Evolutionary conservation across 1,140 invertebrate species (phyloP), one percentile per base, ranked within the genome.

Genomic region (Brachionus angularis): DNA sequence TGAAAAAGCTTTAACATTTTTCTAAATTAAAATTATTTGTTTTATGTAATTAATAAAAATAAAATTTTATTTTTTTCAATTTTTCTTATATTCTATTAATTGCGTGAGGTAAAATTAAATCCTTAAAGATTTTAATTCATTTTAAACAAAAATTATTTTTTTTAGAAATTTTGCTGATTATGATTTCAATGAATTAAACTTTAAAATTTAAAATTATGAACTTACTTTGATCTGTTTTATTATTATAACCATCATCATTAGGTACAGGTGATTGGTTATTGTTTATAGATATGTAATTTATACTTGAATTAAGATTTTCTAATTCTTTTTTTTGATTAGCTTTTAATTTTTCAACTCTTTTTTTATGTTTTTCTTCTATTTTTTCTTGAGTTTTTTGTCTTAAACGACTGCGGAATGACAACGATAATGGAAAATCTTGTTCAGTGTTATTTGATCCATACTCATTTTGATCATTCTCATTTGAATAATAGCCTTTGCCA

Each of bases 361-460:
- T 25, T 29, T 50, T 46, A 18, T 67, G 62, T 53, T 53, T 70
- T 44, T 70, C 46, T 34, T 70, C 67, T n/a, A 52, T 50, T 29
- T 50, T 39, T 70, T 70, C 58, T 21, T 39, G 44, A 23, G 67
- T 70, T 53, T 70, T 70, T 70, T 70, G 67, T 36, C 29, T 50
- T 21, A 70, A 14, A 39, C 67, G 67, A 27, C 18, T 33, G 12
- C 50, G 49, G 44, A 70, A 53, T 25, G 67, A 70, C 8, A 29
- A 27, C 4, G 67, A 70, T n/a, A 70, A 18, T 16, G 39, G 23
- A 16, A 29, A 46, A 14, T 46, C 58, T 42, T 58, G 3, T 23
- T 58, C 53, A 39, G 34, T 31, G 39, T 33, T 58, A 14, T 14
- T 42, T 42, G 39, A 42, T 42, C 16, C 8, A 14, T 42, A 42